Evolutionary conservation across 2,113 vertebrate genomes (phyloP).

Genomic region (Nyctereutes procyonoides): DNA sequence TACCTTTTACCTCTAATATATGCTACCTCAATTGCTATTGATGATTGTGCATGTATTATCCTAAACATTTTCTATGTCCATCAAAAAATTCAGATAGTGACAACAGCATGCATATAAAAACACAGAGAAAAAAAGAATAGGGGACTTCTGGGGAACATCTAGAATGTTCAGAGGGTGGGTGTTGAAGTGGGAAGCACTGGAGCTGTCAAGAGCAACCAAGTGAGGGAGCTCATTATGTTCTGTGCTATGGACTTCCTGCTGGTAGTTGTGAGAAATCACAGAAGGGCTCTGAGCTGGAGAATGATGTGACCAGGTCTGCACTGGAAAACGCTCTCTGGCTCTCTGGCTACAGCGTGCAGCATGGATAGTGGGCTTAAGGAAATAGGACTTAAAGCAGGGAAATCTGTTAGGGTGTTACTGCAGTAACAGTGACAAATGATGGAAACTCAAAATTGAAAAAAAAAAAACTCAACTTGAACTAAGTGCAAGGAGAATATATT

Average conservation of each 20-base stretch:
- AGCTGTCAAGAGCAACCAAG: neutral
- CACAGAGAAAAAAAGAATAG: neutral
- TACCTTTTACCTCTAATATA: neutral
- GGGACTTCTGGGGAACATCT: neutral
- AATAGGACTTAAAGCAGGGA: neutral
- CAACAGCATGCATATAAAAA: neutral
- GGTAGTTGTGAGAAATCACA: neutral
- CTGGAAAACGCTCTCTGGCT: too few species aligned
- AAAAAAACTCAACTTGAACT: neutral
- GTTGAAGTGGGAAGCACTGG: neutral
- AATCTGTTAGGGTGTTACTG: neutral
- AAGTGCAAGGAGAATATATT: neutral
- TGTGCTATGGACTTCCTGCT: neutral
- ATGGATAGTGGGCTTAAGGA: neutral
- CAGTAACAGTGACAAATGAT: neutral
- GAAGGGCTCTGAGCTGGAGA: neutral
- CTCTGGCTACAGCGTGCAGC: accelerated
- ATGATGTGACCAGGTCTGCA: accelerated
- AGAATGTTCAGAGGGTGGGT: neutral
- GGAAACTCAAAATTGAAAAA: neutral
- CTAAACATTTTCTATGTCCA: neutral
- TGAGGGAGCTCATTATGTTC: neutral
- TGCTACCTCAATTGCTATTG: neutral
- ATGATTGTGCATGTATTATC: neutral
- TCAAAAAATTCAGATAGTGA: neutral